Conservation (phyloP, 2,113 vertebrate genomes). For the Buteo buteo region DNA sequence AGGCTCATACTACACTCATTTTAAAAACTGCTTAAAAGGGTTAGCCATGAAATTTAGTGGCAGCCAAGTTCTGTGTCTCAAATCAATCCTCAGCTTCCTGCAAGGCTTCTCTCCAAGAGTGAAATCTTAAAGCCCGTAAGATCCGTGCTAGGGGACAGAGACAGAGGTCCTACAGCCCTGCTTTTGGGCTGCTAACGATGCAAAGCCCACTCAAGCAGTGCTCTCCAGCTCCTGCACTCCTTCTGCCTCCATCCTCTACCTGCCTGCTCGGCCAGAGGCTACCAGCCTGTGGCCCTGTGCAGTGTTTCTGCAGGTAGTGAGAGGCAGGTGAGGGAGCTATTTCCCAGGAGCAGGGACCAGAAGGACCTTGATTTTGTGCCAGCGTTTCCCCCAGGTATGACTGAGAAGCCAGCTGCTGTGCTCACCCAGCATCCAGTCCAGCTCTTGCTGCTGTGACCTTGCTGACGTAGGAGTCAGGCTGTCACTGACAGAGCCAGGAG, state of each 20-base stretch:
- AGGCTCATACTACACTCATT: neutral
- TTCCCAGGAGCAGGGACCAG: neutral
- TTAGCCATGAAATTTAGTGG: slow-evolving; percentile 3
- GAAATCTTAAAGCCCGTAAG: neutral
- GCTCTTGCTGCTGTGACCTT: neutral
- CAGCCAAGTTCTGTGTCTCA: slow-evolving; percentile 3
- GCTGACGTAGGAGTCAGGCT: neutral
- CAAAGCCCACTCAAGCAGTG: neutral
- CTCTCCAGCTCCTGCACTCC: neutral
- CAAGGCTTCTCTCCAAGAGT: neutral
- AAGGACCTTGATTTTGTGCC: neutral
- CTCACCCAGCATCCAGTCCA: neutral
- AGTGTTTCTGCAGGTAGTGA: neutral
- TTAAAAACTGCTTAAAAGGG: slow-evolving; percentile 38
- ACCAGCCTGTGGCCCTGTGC: neutral
- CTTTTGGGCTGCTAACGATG: neutral
- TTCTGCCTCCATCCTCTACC: neutral
- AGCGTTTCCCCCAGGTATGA: neutral
- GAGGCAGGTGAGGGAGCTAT: neutral
- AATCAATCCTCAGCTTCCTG: slow-evolving; percentile 5
- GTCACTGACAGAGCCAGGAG: neutral
- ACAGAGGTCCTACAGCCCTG: neutral
- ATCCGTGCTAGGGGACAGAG: neutral
- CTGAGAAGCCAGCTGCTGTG: neutral
- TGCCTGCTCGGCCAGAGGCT: rapidly evolving